Percentiles rank a stretch among this genome's conserved stretches.
These are phyloP conservation scores for Hermodice carunculata DNA, from an alignment of 2,888 invertebrate genomes.

Conservation along the genomic window DNA sequence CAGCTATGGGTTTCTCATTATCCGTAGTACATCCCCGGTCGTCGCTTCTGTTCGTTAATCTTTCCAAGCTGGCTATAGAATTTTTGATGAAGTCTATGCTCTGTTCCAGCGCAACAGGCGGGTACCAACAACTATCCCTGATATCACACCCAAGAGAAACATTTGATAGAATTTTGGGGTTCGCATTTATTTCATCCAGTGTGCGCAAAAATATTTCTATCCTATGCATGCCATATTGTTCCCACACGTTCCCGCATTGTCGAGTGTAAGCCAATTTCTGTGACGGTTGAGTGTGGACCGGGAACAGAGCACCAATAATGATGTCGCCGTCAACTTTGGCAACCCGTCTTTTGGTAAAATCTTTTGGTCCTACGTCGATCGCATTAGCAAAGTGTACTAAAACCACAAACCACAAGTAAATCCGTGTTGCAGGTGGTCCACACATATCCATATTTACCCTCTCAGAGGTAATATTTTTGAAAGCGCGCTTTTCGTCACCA, in stretches of 20 bases:
- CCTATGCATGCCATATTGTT: constrained; percentile 83
- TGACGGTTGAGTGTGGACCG: constrained; percentile 73
- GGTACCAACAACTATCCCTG: constrained; percentile 86
- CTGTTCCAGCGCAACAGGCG: constrained; percentile 83
- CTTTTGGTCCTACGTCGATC: no score
- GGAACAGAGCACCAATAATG: constrained; percentile 74
- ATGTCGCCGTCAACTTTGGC: constrained; percentile 73
- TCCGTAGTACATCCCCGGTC: constrained; percentile 14
- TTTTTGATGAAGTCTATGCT: constrained; percentile 82
- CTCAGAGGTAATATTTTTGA: no score
- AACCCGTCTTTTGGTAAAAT: constrained; percentile 40
- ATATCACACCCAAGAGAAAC: constrained; percentile 79
- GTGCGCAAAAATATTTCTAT: constrained; percentile 73
- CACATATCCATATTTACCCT: no score
- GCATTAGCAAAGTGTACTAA: no score
- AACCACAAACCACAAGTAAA: no score
- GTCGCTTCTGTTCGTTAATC: no score
- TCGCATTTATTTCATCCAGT: constrained; percentile 73
- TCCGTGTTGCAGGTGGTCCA: no score
- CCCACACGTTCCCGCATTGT: constrained; percentile 77
- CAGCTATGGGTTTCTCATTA: constrained; percentile 72
- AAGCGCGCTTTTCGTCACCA: no score
- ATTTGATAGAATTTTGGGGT: constrained; percentile 74
- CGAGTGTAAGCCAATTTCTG: constrained; percentile 59
- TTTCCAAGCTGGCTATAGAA: constrained; percentile 69